A percentile compares a stretch with the other conserved stretches of the same genome.
These are phyloP conservation scores for Daubentonia madagascariensis DNA, from an alignment of 2,113 vertebrate species.

Conservation along the genomic window DNA sequence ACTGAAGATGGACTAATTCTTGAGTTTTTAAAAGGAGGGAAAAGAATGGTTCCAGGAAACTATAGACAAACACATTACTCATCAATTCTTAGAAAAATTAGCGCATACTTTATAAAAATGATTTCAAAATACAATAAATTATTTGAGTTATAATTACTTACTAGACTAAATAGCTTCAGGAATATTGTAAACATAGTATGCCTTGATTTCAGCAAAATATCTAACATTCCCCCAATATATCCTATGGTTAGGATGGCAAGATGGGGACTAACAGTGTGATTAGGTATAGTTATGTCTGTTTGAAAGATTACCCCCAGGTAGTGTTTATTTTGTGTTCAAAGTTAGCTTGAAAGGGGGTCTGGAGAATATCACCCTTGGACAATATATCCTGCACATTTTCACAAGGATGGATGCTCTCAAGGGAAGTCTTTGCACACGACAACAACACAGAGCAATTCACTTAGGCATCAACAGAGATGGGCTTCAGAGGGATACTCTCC, in stretches of 20 bases:
- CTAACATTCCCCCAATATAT: neutral
- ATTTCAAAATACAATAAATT: neutral
- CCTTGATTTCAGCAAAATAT: conserved; percentile 47
- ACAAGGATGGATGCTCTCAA: neutral
- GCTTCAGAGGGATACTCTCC: neutral
- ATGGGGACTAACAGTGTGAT: neutral
- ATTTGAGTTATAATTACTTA: neutral
- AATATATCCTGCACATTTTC: neutral
- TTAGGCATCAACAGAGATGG: neutral
- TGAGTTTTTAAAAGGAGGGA: neutral
- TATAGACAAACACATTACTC: neutral
- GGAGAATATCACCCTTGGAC: neutral
- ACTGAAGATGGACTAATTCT: neutral
- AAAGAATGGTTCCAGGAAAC: neutral
- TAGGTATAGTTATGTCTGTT: neutral
- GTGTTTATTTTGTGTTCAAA: neutral
- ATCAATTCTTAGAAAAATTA: conserved; percentile 25
- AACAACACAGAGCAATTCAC: neutral
- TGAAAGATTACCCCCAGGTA: neutral
- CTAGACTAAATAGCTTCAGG: neutral
- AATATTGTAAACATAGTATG: neutral
- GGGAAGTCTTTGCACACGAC: neutral
- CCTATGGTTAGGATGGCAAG: neutral
- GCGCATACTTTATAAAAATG: neutral
- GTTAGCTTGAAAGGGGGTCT: neutral